phyloP scores from a whole-genome alignment of 2,797 vertebrate genomes.

The Acrossocheilus wenchowensis region DNA sequence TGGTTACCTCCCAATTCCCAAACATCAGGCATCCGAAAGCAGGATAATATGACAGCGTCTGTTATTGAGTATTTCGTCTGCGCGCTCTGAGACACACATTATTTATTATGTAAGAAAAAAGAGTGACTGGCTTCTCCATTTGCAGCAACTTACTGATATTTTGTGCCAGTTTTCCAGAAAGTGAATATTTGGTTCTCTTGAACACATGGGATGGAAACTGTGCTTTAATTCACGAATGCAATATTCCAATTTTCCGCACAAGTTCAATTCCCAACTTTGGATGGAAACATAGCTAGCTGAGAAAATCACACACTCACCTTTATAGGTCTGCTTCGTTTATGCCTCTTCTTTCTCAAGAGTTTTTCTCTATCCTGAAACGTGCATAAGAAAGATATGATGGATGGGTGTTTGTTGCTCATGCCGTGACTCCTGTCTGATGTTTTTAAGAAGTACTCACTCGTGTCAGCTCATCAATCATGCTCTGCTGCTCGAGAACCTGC shows the following conservation, averaged over 20 bases:
- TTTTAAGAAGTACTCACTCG: conserved; percentile 78
- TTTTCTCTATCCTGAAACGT: conserved; percentile 92
- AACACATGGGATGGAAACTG: not conserved
- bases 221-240: not conserved
- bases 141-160: not conserved
- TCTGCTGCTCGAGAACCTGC: conserved; percentile 97
- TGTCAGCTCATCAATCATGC: conserved; percentile 97
- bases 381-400: not conserved
- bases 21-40: too few relatives aligned
- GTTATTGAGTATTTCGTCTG: too few relatives aligned
- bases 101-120: not conserved
- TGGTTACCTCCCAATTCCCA: not conserved
- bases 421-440: not conserved
- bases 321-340: conserved; percentile 96
- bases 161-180: not conserved
- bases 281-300: not conserved
- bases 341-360: conserved; percentile 91
- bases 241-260: too few relatives aligned
- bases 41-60: not conserved
- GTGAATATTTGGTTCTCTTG: not conserved
- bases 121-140: too few relatives aligned
- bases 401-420: not conserved
- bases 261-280: not conserved
- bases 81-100: not conserved
- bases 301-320: conserved; percentile 80